Conservation (phyloP, 2,797 vertebrate genomes). For the Carapus acus region DNA sequence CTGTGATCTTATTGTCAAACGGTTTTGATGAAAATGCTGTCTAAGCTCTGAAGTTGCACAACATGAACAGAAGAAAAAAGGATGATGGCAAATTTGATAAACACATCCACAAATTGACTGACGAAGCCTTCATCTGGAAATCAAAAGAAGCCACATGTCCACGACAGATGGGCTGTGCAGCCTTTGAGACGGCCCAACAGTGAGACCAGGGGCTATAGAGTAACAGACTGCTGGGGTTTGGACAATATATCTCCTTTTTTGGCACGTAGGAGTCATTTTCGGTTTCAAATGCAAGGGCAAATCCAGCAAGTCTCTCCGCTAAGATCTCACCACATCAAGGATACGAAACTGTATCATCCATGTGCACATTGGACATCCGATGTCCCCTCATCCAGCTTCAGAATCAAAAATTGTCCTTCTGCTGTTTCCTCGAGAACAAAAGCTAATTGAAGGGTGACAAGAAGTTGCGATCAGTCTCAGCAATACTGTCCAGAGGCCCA, state of each 20-base stretch:
- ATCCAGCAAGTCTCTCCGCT: conserved; percentile 58
- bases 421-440: conserved; percentile 36
- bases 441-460: no score
- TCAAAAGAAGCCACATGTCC: not conserved
- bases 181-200: conserved; percentile 10
- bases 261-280: no score
- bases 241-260: no score
- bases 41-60: conserved; percentile 10
- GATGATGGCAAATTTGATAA: conserved; percentile 11
- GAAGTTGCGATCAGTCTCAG: no score
- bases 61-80: conserved; percentile 9
- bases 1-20: no score
- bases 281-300: conserved; percentile 42
- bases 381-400: conserved; percentile 43
- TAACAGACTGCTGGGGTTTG: no score
- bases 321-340: conserved; percentile 65
- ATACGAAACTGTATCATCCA: conserved; percentile 59
- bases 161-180: conserved; percentile 10
- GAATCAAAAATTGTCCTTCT: conserved; percentile 32
- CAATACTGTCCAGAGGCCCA: no score
- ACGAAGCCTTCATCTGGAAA: not conserved
- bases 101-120: conserved; percentile 4
- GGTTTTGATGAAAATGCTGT: no score
- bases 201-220: conserved; percentile 21
- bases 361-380: conserved; percentile 48